phyloP scores from a whole-genome alignment of 1,140 invertebrate genomes.

The Drosophila truncata region DNA sequence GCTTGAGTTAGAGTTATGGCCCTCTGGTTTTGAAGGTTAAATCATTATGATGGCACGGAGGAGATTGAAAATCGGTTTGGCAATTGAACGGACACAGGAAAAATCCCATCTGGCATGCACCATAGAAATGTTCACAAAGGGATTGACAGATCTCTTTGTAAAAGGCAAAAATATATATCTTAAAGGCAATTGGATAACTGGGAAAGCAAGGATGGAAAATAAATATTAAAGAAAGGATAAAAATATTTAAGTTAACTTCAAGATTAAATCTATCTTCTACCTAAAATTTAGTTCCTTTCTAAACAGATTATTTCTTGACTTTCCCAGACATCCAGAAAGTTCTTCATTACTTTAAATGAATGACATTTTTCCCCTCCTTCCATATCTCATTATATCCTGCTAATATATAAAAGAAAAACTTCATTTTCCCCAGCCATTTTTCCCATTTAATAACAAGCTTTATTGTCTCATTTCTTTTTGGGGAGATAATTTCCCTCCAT shows the following conservation, averaged over 20 bases:
- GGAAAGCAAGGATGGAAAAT: background rate
- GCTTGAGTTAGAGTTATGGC: slow-evolving; percentile 46
- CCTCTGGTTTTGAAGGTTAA: slow-evolving; percentile 38
- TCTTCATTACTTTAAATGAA: background rate
- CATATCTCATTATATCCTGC: background rate
- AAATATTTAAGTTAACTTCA: background rate
- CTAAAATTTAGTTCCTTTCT: background rate
- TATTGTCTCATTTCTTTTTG: slow-evolving; percentile 36
- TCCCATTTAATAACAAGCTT: slow-evolving; percentile 13
- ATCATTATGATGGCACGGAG: slow-evolving; percentile 28
- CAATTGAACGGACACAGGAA: slow-evolving; percentile 2
- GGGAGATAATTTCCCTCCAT: slow-evolving; percentile 25
- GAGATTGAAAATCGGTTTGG: slow-evolving; percentile 33
- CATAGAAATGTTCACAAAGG: background rate
- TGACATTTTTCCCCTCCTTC: background rate
- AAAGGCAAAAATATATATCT: background rate
- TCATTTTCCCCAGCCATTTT: slow-evolving; percentile 3
- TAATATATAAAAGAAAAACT: slow-evolving; percentile 1
- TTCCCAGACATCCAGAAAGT: background rate
- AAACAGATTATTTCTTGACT: background rate
- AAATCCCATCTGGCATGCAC: slow-evolving; percentile 1
- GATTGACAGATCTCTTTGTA: background rate
- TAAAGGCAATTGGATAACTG: background rate
- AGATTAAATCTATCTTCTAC: background rate
- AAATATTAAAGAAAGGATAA: background rate